Percentiles rank a stretch among this genome's conserved stretches.
phyloP scores from a whole-genome alignment of 2,113 vertebrate genomes.

The Rhinoderma darwinii region DNA sequence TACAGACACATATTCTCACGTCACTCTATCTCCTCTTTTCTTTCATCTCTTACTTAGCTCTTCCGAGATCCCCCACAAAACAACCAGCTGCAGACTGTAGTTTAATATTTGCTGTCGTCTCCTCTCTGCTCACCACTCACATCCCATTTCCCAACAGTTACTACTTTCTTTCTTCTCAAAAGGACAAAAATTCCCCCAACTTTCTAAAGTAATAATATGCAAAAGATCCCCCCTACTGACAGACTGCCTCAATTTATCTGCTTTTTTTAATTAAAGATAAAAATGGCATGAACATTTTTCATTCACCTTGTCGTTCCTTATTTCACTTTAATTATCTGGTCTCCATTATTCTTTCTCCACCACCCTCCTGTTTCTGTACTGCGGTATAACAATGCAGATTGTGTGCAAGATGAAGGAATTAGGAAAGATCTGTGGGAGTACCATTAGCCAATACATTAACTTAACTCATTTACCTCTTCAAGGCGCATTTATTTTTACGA shows the following conservation, averaged over 20 bases:
- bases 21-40: not conserved
- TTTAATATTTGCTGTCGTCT: not conserved
- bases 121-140: not conserved
- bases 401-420: constrained; percentile 52
- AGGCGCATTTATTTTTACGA: constrained; percentile 58
- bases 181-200: constrained; percentile 32
- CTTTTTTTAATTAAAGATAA: constrained; percentile 59
- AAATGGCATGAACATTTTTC: constrained; percentile 57
- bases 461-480: constrained; percentile 56
- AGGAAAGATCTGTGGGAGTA: constrained; percentile 56
- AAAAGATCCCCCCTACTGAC: constrained; percentile 41
- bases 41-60: not conserved
- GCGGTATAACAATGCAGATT: constrained; percentile 56
- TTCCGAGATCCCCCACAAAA: not conserved
- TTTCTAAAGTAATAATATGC: constrained; percentile 47
- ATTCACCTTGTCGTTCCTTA: constrained; percentile 57
- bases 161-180: constrained; percentile 20
- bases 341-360: constrained; percentile 55
- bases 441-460: constrained; percentile 58
- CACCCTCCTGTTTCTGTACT: constrained; percentile 49
- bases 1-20: not conserved
- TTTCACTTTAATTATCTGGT: constrained; percentile 58
- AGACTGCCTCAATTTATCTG: constrained; percentile 53
- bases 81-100: not conserved
- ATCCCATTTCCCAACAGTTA: not conserved